These are phyloP conservation scores for Anoplophora glabripennis DNA, from an alignment of 1,140 invertebrate species.

Conservation along the genomic window DNA sequence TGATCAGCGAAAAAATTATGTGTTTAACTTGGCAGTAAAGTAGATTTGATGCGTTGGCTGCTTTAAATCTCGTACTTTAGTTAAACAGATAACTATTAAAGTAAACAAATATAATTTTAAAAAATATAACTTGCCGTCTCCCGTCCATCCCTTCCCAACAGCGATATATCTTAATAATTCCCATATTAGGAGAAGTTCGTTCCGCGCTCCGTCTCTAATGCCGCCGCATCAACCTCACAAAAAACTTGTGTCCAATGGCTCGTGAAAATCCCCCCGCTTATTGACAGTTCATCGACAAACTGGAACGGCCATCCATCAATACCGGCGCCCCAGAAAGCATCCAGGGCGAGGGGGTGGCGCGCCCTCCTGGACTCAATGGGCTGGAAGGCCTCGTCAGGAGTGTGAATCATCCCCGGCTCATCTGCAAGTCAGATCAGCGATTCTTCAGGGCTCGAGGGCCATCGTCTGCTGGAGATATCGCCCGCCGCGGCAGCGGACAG, in stretches of 20 bases:
- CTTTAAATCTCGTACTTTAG: no score
- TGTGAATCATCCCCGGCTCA: conserved; percentile 35
- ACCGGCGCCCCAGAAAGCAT: conserved; percentile 7
- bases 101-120: no score
- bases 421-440: conserved; percentile 36
- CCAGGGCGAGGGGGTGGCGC: conserved; percentile 8
- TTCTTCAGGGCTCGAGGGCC: conserved; percentile 27
- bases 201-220: background rate
- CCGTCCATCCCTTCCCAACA: no score
- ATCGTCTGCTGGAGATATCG: conserved; percentile 11
- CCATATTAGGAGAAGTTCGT: no score
- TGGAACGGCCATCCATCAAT: conserved; percentile 14
- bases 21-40: no score
- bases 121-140: no score
- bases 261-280: background rate
- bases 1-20: no score
- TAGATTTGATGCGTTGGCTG: no score
- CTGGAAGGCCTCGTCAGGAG: conserved; percentile 36
- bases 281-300: background rate
- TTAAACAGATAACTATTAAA: no score
- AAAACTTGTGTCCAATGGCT: background rate
- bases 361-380: conserved; percentile 32
- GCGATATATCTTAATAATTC: no score
- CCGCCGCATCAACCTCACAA: background rate
- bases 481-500: background rate